A percentile compares a stretch with the other conserved stretches of the same genome.
phyloP scores from a whole-genome alignment of 2,888 invertebrate genomes.

The Xestia sexstrigata region DNA sequence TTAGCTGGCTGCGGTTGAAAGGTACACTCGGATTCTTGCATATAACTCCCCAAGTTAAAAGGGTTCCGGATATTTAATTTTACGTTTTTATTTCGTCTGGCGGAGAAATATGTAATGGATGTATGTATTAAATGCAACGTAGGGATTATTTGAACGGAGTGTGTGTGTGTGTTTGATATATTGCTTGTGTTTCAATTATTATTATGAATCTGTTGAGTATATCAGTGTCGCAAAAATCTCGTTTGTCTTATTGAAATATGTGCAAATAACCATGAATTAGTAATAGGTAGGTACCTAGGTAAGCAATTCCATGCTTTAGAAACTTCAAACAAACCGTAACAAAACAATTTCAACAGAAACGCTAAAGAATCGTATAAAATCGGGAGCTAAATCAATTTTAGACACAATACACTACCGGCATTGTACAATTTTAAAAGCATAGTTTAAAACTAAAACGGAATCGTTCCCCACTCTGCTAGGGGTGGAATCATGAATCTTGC shows the following conservation, averaged over 20 bases:
- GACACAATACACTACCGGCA: constrained; percentile 51
- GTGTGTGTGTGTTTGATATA: neutral
- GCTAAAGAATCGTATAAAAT: constrained; percentile 37
- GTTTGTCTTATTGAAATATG: neutral
- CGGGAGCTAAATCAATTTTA: constrained; percentile 58
- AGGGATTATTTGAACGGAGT: neutral
- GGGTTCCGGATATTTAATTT: constrained; percentile 51
- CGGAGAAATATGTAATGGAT: constrained; percentile 6
- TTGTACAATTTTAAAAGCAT: constrained; percentile 68
- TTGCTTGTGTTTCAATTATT: neutral
- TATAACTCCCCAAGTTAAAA: constrained; percentile 57
- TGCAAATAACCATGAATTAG: neutral
- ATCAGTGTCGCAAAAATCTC: neutral
- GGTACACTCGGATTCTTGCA: constrained; percentile 60
- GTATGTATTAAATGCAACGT: constrained; percentile 12
- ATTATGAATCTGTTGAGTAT: neutral
- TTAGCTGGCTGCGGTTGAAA: constrained; percentile 65
- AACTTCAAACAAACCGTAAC: neutral
- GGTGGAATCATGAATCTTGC: constrained; percentile 83
- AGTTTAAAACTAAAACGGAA: constrained; percentile 69
- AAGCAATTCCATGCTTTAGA: constrained; percentile 4
- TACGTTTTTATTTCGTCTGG: constrained; percentile 42
- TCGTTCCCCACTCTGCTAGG: constrained; percentile 61
- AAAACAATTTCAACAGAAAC: constrained; percentile 30
- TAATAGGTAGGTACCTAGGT: neutral